These are phyloP conservation scores for Capitulum mitella DNA, from an alignment of 2,888 invertebrate species.

Conservation along the genomic window DNA sequence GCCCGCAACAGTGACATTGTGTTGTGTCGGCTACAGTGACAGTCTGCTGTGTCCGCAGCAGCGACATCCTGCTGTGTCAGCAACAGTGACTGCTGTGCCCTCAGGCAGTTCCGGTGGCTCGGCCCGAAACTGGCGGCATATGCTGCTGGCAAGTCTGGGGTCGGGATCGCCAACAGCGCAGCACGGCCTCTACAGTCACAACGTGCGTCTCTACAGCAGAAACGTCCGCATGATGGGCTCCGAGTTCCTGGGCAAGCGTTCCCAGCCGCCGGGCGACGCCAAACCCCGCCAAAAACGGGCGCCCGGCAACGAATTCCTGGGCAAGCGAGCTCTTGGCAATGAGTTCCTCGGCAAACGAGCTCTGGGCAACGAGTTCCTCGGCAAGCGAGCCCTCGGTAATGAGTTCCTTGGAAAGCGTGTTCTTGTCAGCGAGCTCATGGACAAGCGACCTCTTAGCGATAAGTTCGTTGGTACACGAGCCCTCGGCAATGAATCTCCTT, in stretches of 20 bases:
- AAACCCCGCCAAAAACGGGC: not conserved
- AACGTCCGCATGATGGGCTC: slow-evolving; percentile 1
- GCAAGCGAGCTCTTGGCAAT: not conserved
- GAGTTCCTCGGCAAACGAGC: not conserved
- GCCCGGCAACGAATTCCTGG: not conserved
- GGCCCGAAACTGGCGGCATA: not conserved
- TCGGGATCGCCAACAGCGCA: no score
- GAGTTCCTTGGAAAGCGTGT: not conserved
- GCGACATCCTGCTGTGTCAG: no score
- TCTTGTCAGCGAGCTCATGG: not conserved
- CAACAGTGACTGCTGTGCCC: not conserved
- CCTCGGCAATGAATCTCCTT: no score
- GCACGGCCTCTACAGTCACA: not conserved
- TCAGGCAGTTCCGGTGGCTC: not conserved
- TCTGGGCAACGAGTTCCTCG: not conserved
- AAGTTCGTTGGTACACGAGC: no score
- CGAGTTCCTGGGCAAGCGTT: not conserved
- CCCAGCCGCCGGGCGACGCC: not conserved
- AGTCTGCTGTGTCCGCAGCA: no score
- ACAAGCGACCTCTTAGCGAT: no score
- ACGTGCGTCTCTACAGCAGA: not conserved
- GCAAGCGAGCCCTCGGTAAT: not conserved
- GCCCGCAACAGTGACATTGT: no score
- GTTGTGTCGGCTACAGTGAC: no score
- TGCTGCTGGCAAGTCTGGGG: not conserved